Percentiles rank a stretch among this genome's conserved stretches.
phyloP scores from a whole-genome alignment of 2,888 invertebrate species.

The Lithosia quadra region DNA sequence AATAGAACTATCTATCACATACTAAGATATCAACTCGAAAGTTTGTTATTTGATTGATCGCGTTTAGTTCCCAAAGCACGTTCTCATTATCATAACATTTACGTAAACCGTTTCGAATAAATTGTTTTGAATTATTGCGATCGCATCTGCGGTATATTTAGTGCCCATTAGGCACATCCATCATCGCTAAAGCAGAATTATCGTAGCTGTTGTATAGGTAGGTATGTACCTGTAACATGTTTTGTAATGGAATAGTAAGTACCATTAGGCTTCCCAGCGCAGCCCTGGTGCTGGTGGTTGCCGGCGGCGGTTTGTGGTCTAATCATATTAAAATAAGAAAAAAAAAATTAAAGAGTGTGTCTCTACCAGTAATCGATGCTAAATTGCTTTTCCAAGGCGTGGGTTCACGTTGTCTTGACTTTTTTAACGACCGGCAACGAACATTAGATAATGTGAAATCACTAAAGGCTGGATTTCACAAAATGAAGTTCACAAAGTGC shows the following conservation, averaged over 20 bases:
- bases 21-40: background rate
- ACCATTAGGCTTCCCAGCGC: too few species aligned
- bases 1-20: background rate
- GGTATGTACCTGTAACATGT: background rate
- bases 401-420: too few species aligned
- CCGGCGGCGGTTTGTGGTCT: too few species aligned
- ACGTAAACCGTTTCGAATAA: background rate
- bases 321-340: too few species aligned
- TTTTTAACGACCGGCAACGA: too few species aligned
- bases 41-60: conserved; percentile 2
- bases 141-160: conserved; percentile 2
- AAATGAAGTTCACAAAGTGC: too few species aligned
- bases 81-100: conserved; percentile 1
- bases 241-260: background rate
- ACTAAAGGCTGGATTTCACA: too few species aligned
- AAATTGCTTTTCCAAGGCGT: too few species aligned
- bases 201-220: background rate
- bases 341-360: too few species aligned
- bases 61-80: background rate
- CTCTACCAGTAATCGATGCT: too few species aligned
- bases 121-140: background rate
- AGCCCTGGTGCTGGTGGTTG: too few species aligned
- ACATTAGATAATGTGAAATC: too few species aligned
- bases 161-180: conserved; percentile 1
- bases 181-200: conserved; percentile 1